Conservation (phyloP, 2,113 vertebrate species). For the Pionites leucogaster region DNA sequence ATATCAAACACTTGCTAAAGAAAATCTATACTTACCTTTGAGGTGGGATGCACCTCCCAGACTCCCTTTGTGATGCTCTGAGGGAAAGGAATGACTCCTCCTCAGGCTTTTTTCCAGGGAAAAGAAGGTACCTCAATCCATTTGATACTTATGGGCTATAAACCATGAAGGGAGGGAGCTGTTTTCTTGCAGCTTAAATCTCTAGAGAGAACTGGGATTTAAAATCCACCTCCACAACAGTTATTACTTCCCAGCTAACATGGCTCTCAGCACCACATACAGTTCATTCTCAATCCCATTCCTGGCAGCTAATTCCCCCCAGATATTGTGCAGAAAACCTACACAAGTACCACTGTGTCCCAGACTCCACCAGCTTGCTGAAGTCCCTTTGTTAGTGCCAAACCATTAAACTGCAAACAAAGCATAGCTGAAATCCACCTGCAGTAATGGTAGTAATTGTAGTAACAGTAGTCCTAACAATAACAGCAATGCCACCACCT, state of each 20-base stretch:
- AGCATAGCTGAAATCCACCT: not conserved
- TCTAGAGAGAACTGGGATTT: not conserved
- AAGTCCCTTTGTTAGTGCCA: not conserved
- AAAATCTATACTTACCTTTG: not conserved
- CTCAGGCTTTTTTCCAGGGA: not conserved
- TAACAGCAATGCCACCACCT: not conserved
- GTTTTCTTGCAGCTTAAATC: not conserved
- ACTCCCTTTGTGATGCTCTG: not conserved
- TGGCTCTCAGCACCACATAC: not conserved
- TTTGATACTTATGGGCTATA: not conserved
- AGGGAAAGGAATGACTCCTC: not conserved
- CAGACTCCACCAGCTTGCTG: not conserved
- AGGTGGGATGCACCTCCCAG: not conserved
- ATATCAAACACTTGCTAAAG: not conserved
- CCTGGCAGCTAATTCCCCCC: not conserved
- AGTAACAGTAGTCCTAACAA: not conserved
- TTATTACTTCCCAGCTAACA: not conserved
- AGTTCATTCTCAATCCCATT: not conserved
- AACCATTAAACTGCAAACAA: conserved; percentile 1
- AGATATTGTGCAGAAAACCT: not conserved
- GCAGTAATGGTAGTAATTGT: not conserved
- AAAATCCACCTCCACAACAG: not conserved
- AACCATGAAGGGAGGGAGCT: not conserved
- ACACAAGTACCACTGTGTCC: not conserved
- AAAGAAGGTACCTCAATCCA: not conserved